Conservation (phyloP, 2,888 invertebrate species). For the Trilocha varians region DNA sequence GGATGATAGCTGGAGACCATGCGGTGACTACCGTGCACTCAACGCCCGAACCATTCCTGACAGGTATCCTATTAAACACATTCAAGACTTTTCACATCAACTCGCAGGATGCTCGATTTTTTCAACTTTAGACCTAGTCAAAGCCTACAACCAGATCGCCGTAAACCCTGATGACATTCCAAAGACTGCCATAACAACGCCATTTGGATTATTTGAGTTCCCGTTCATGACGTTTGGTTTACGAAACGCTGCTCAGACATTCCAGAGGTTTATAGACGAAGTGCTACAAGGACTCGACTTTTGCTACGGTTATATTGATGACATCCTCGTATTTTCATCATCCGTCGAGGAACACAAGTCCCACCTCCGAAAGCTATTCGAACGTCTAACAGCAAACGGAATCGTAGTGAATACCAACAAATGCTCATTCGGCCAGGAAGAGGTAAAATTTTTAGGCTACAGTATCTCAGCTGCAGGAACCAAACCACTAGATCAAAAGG, state of each 20-base stretch:
- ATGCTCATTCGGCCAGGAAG: background rate
- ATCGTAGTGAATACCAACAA: constrained; percentile 4
- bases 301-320: background rate
- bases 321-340: background rate
- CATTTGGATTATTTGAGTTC: constrained; percentile 14
- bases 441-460: background rate
- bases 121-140: constrained; percentile 5
- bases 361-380: constrained; percentile 1
- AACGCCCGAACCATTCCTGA: constrained; percentile 3
- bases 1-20: no score
- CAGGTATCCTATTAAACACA: constrained; percentile 6
- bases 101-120: constrained; percentile 7
- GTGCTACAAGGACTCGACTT: constrained; percentile 4
- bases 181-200: constrained; percentile 11
- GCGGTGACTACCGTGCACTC: constrained; percentile 5
- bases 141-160: constrained; percentile 5
- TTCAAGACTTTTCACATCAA: constrained; percentile 8
- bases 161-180: constrained; percentile 4
- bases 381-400: constrained; percentile 4
- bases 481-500: background rate
- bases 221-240: constrained; percentile 10
- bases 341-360: background rate
- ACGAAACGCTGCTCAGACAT: constrained; percentile 11
- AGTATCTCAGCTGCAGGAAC: background rate
- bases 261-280: constrained; percentile 10